Conservation (phyloP, 92 coral and sea anemone genomes). For the Zoanthus sociatus region DNA sequence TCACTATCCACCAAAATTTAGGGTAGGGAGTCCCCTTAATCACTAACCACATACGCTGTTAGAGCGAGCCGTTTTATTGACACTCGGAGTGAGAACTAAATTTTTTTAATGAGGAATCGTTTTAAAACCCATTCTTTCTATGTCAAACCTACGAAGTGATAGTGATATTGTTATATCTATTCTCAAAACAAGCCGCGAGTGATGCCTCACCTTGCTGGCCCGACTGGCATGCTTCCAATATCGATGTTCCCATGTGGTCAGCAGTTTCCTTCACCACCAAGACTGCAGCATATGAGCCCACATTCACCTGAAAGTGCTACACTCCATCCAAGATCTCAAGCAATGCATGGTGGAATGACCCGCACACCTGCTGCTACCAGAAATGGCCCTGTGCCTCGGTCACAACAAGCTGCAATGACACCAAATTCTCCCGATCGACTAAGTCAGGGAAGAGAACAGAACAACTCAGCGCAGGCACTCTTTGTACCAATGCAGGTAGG, state of each 20-base stretch:
- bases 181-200: constrained; percentile 13
- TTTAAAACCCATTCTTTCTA: background rate
- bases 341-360: constrained; percentile 1
- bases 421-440: background rate
- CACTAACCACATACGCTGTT: too few relatives aligned
- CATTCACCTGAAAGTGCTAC: constrained; percentile 20
- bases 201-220: constrained; percentile 28
- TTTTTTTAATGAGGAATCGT: too few relatives aligned
- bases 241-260: constrained; percentile 20
- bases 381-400: background rate
- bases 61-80: too few relatives aligned
- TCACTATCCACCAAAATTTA: too few relatives aligned
- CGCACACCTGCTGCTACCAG: background rate
- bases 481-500: constrained; percentile 1
- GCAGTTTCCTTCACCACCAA: constrained; percentile 23
- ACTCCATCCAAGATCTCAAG: background rate
- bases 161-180: background rate
- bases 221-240: constrained; percentile 13
- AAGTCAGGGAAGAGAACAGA: background rate
- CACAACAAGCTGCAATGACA: background rate
- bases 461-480: background rate
- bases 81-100: too few relatives aligned
- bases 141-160: background rate
- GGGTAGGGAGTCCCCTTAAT: too few relatives aligned
- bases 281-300: constrained; percentile 25